Percentiles rank a stretch among this genome's conserved stretches.
phyloP scores from a whole-genome alignment of 2,113 vertebrate genomes.

The Picathartes gymnocephalus region DNA sequence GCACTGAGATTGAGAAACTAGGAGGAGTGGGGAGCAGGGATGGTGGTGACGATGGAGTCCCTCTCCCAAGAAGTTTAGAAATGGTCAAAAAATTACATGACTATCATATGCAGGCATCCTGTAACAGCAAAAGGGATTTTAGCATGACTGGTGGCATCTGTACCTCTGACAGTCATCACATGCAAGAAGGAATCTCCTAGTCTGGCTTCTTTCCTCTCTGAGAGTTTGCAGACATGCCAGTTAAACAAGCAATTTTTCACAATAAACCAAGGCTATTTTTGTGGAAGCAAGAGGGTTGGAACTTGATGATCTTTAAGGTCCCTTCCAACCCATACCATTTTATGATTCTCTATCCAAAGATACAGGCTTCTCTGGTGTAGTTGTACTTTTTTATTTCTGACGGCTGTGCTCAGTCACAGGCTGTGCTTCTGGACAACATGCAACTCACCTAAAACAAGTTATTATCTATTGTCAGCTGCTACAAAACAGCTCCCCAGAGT shows the following conservation, averaged over 20 bases:
- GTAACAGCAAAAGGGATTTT: background rate
- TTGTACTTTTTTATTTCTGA: background rate
- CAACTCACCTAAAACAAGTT: background rate
- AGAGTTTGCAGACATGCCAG: background rate
- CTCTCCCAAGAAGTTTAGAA: background rate
- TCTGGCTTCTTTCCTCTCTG: background rate
- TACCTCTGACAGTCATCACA: background rate
- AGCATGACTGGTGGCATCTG: background rate
- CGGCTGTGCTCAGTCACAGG: background rate
- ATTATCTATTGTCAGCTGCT: background rate
- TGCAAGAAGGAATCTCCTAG: background rate
- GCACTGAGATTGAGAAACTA: background rate
- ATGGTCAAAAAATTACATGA: background rate
- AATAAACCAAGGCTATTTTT: background rate
- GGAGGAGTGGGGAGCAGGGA: fast-evolving
- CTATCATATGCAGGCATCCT: background rate
- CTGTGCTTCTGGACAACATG: background rate
- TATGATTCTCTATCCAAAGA: background rate
- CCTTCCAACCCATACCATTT: background rate
- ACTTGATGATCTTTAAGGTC: background rate
- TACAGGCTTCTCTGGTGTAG: background rate
- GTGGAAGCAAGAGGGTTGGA: background rate
- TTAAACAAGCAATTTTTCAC: background rate
- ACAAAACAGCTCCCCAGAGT: background rate
- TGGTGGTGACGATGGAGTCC: background rate